Percentiles rank a stretch among this genome's conserved stretches.
Conservation (phyloP, 2,113 vertebrate genomes). For the Tragelaphus strepsiceros region DNA sequence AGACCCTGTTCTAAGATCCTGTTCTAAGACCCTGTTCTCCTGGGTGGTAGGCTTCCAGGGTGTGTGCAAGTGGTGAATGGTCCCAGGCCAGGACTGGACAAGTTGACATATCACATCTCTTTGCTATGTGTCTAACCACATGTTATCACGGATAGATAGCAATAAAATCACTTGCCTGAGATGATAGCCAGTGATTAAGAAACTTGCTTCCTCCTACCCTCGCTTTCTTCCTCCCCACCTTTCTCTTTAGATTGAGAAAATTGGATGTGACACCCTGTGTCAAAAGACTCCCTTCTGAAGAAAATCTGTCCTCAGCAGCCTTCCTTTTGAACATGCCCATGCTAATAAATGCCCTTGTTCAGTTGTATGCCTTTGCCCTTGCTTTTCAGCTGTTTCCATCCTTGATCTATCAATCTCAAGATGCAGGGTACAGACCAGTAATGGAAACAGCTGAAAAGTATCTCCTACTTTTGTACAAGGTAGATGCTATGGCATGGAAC, state of each 20-base stretch:
- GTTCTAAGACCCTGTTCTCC: not conserved
- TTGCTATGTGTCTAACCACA: not conserved
- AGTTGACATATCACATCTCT: not conserved
- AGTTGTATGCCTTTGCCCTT: not conserved
- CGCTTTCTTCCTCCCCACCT: not conserved
- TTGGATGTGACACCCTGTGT: not conserved
- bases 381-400: not conserved
- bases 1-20: not conserved
- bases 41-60: not conserved
- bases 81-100: no score
- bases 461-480: not conserved
- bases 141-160: not conserved
- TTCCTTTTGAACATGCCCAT: no score
- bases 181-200: not conserved
- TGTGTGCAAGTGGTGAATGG: not conserved
- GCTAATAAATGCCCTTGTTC: fast-evolving
- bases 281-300: not conserved
- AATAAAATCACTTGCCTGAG: not conserved
- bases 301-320: no score
- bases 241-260: not conserved
- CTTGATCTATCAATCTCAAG: not conserved
- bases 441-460: not conserved
- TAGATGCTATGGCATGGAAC: not conserved
- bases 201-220: not conserved
- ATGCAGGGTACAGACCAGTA: not conserved